phyloP scores from a whole-genome alignment of 2,888 invertebrate genomes.

The Nysson spinosus region DNA sequence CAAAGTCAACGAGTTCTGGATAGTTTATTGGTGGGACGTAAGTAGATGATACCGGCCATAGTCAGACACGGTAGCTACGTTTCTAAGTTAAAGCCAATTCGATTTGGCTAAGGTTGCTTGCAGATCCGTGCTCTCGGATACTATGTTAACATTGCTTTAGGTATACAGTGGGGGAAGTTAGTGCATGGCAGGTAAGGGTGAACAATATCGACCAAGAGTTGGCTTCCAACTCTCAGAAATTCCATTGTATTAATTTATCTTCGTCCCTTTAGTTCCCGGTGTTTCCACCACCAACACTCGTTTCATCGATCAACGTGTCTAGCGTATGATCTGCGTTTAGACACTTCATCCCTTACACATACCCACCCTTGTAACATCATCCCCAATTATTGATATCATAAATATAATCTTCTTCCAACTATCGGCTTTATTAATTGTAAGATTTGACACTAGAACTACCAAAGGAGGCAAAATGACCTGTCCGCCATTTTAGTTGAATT shows the following conservation, averaged over 20 bases:
- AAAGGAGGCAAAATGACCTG: no score
- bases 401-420: no score
- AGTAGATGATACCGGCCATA: slow-evolving; percentile 24
- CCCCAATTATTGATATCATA: no score
- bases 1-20: slow-evolving; percentile 32
- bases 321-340: slow-evolving; percentile 47
- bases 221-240: slow-evolving; percentile 60
- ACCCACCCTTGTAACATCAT: not conserved
- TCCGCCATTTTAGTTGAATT: no score
- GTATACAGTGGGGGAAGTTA: no score
- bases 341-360: slow-evolving; percentile 37
- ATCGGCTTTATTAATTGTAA: no score
- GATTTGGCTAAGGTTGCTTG: slow-evolving; percentile 31
- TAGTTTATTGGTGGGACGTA: slow-evolving; percentile 12
- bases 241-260: slow-evolving; percentile 68
- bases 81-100: slow-evolving; percentile 29
- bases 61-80: slow-evolving; percentile 19
- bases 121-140: slow-evolving; percentile 15
- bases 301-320: slow-evolving; percentile 59
- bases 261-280: slow-evolving; percentile 57
- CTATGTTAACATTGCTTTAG: slow-evolving; percentile 26
- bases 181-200: no score
- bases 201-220: slow-evolving; percentile 49
- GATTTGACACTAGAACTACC: no score
- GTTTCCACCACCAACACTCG: slow-evolving; percentile 18